Evolutionary conservation across 2,888 invertebrate species (phyloP), one percentile per base, ranked within the genome.

Genomic region (Temnothorax rugatulus): DNA sequence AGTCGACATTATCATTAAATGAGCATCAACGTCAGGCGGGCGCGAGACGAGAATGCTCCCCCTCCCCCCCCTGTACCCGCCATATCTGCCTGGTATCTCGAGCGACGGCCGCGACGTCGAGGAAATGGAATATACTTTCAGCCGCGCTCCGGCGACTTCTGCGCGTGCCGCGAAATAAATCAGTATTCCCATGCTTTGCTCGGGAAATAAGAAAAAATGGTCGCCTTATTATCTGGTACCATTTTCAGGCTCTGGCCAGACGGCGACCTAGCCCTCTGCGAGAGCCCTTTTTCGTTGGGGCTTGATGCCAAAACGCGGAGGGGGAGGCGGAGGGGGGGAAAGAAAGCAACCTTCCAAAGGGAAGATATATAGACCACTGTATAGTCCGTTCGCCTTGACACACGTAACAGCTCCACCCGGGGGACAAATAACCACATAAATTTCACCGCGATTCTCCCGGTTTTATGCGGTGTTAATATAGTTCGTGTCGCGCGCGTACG

Each of bases 401-500:
- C 82, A 63, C 81, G 2, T 41, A 75, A 86, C 82, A 81, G 83
- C 84, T n/a, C n/a, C 79, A 83, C 84, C 79, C 76, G 77, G 81
- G 71, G 87, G 87, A 89, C 86, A 89, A 88, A 89, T 87, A 88
- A 89, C 86, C 88, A 76, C 84, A 89, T 89, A 87, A 89, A 88
- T 88, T 87, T 85, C 47, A 38, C 50, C 74, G 63, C 76, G 85
- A 89, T 84, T 61, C 34, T 69, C 21, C 1, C 25, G 52, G 25
- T 71, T 79, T 79, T 47, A 59, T 71, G 21, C 34, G 34, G 13
- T 47, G 71, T 73, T 81, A 59, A 79, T 73, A 81, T n/a, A 77
- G 69, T n/a, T 54, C 15, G 41, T 66, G 15, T 38, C 52, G 41
- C 25, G 44, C 11, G 29, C 11, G 29, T n/a, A 11, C 29, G 50